A percentile compares a stretch with the other conserved stretches of the same genome.
Evolutionary conservation across 2,113 vertebrate genomes (phyloP).

Genomic region (Amblyornis subalaris): DNA sequence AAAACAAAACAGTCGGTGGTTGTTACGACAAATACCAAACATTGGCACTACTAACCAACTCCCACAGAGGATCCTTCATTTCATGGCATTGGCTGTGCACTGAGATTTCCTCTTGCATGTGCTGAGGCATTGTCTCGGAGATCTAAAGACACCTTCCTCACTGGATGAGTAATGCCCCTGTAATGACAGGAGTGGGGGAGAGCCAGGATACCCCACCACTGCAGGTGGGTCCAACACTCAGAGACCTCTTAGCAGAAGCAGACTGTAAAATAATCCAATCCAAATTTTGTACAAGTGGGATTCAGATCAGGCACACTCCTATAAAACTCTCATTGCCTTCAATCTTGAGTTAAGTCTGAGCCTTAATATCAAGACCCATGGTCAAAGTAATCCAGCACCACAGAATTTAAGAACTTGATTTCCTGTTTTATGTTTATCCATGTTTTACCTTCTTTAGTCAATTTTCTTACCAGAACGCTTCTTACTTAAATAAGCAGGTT

Average conservation of each 20-base stretch:
- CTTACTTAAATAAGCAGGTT: neutral
- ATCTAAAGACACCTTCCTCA: neutral
- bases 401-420: neutral
- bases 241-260: neutral
- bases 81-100: neutral
- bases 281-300: neutral
- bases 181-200: neutral
- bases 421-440: neutral
- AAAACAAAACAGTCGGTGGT: constrained; percentile 29
- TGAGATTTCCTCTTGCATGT: neutral
- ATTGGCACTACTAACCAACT: constrained; percentile 6
- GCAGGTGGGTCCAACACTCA: neutral
- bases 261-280: neutral
- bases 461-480: neutral
- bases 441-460: neutral
- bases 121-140: neutral
- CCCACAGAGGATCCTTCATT: constrained; percentile 27
- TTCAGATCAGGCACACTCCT: neutral
- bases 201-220: neutral
- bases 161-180: neutral
- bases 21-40: constrained; percentile 55
- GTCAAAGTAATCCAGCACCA: neutral
- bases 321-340: neutral
- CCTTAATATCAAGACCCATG: neutral
- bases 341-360: neutral